These are phyloP conservation scores for Spisula solida DNA, from an alignment of 2,888 invertebrate species.

Conservation along the genomic window DNA sequence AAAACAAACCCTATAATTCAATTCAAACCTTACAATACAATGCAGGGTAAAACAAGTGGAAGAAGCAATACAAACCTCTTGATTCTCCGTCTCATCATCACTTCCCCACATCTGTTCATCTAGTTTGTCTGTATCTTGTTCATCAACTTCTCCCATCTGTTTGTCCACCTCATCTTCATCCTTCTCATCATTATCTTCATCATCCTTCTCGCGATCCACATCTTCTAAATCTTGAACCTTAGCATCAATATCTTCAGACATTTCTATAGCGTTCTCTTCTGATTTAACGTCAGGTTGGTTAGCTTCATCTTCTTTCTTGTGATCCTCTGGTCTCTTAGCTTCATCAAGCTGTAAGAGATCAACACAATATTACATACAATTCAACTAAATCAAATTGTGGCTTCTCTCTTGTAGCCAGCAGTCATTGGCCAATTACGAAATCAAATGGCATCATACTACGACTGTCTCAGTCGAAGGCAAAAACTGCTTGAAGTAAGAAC, in stretches of 20 bases:
- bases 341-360: conserved; percentile 91
- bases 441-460: too few relatives aligned
- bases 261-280: conserved; percentile 91
- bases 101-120: conserved; percentile 89
- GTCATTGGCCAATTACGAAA: too few relatives aligned
- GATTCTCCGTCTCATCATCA: conserved; percentile 91
- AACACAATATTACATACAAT: background rate
- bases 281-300: conserved; percentile 82
- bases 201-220: conserved; percentile 78
- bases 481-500: too few relatives aligned
- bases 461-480: too few relatives aligned
- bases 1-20: too few relatives aligned
- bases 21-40: too few relatives aligned
- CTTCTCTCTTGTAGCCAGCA: too few relatives aligned
- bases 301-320: conserved; percentile 91
- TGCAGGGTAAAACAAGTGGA: too few relatives aligned
- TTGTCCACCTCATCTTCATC: conserved; percentile 95
- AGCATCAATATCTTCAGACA: conserved; percentile 98
- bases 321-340: conserved; percentile 91
- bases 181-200: conserved; percentile 89
- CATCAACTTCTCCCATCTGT: conserved; percentile 98
- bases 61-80: conserved; percentile 78
- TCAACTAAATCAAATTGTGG: too few relatives aligned
- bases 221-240: conserved; percentile 91
- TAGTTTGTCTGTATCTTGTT: conserved; percentile 87